Percentiles rank a stretch among this genome's conserved stretches.
Conservation (phyloP, 2,888 invertebrate species). For the Harmothoe impar region DNA sequence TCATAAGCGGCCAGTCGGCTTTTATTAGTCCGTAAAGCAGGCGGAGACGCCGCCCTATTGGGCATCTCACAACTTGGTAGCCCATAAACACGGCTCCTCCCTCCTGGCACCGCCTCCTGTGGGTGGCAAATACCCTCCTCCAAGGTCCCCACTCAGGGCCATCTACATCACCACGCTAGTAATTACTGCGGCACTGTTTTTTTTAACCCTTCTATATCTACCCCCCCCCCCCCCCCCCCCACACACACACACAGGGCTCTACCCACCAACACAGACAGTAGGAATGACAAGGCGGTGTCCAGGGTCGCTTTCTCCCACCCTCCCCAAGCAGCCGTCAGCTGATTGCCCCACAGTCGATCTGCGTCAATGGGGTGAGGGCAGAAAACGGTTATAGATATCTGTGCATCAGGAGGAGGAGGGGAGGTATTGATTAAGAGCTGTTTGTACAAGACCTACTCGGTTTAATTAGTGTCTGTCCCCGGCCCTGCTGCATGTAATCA, state of each 20-base stretch:
- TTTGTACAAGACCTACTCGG: conserved; percentile 26
- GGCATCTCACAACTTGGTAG: not conserved
- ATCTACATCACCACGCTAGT: not conserved
- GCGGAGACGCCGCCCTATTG: not conserved
- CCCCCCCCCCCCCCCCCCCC: not conserved
- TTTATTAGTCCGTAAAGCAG: conserved; percentile 58
- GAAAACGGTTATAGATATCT: not conserved
- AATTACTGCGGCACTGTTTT: not conserved
- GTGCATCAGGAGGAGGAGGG: not conserved
- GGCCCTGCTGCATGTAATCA: not conserved
- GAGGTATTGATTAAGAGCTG: not conserved
- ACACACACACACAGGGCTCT: not conserved
- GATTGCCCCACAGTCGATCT: not conserved
- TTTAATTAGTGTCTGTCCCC: conserved; percentile 26
- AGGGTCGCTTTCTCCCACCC: too few relatives aligned
- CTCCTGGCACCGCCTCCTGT: not conserved
- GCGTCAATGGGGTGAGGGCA: not conserved
- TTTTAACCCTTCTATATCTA: not conserved
- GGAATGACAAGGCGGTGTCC: too few relatives aligned
- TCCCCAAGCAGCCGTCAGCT: too few relatives aligned
- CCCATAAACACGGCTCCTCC: not conserved
- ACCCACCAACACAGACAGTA: not conserved
- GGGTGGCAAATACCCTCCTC: not conserved
- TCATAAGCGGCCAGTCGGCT: conserved; percentile 24
- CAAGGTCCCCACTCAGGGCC: conserved; percentile 10